Conservation (phyloP, 2,888 invertebrate species). For the Chloroclystis v-ata region DNA sequence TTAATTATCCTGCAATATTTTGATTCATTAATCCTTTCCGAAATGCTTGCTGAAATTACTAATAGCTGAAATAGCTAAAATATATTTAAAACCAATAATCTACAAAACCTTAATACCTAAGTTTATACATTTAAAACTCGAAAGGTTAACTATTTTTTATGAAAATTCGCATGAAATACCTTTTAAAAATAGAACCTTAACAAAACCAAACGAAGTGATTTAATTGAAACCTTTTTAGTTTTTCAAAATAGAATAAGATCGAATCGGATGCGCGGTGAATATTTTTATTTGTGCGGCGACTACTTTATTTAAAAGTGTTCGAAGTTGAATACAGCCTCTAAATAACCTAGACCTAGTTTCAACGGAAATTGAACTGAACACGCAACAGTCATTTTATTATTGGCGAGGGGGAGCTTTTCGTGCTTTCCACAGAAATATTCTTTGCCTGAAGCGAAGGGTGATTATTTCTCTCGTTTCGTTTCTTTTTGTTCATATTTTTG, state of each 20-base stretch:
- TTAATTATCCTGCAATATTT: too few relatives aligned
- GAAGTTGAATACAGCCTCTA: background rate
- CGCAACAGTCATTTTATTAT: conserved; percentile 9
- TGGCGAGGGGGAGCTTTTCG: conserved; percentile 1
- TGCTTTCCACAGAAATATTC: conserved; percentile 1
- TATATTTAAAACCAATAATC: too few relatives aligned
- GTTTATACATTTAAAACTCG: too few relatives aligned
- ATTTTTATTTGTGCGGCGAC: too few relatives aligned
- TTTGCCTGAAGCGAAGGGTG: background rate
- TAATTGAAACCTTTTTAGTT: background rate
- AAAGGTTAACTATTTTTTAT: background rate
- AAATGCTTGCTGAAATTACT: too few relatives aligned
- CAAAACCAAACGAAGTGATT: too few relatives aligned
- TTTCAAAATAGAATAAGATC: background rate
- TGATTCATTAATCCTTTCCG: too few relatives aligned
- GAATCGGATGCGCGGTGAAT: too few relatives aligned
- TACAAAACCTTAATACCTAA: too few relatives aligned
- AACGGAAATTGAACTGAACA: conserved; percentile 11
- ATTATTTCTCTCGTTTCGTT: background rate
- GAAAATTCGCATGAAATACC: too few relatives aligned
- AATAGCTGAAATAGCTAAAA: too few relatives aligned
- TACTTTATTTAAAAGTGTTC: background rate
- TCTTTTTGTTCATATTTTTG: background rate
- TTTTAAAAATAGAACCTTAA: too few relatives aligned
- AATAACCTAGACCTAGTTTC: conserved; percentile 3